A percentile compares a stretch with the other conserved stretches of the same genome.
phyloP scores from a whole-genome alignment of 2,888 invertebrate genomes.

The Hypena proboscidalis region DNA sequence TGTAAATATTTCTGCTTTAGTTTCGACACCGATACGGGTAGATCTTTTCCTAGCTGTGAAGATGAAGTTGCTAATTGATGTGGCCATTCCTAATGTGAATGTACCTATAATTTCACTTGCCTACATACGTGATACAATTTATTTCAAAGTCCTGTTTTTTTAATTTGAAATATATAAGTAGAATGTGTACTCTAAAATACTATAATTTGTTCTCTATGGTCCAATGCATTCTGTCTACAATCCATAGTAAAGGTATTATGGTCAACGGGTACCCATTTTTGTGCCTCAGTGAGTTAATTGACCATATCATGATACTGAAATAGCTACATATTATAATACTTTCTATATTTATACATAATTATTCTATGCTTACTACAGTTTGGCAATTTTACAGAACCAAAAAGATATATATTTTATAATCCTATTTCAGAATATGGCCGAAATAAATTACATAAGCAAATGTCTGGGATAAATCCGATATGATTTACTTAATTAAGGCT shows the following conservation, averaged over 20 bases:
- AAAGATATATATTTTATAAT: constrained; percentile 11
- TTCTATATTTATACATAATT: constrained; percentile 54
- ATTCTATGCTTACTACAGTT: constrained; percentile 55
- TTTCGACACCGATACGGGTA: too few relatives aligned
- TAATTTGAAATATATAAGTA: too few relatives aligned
- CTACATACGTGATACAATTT: too few relatives aligned
- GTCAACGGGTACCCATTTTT: constrained; percentile 38
- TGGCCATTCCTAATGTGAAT: too few relatives aligned
- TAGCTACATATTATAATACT: constrained; percentile 62
- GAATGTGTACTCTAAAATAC: too few relatives aligned
- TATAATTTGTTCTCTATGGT: neutral
- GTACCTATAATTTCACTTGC: too few relatives aligned
- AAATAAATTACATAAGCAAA: neutral
- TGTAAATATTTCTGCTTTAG: too few relatives aligned
- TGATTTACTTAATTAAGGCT: too few relatives aligned
- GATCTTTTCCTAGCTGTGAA: too few relatives aligned
- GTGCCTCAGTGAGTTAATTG: constrained; percentile 66
- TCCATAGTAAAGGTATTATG: constrained; percentile 26
- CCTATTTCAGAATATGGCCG: neutral
- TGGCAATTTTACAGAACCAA: constrained; percentile 60
- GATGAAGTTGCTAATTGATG: too few relatives aligned
- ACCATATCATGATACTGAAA: constrained; percentile 58
- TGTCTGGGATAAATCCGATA: neutral
- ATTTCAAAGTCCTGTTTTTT: too few relatives aligned
- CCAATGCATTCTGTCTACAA: constrained; percentile 1